A percentile compares a stretch with the other conserved stretches of the same genome.
Conservation (phyloP, 2,888 invertebrate species). For the Lepeophtheirus nordmannii region DNA sequence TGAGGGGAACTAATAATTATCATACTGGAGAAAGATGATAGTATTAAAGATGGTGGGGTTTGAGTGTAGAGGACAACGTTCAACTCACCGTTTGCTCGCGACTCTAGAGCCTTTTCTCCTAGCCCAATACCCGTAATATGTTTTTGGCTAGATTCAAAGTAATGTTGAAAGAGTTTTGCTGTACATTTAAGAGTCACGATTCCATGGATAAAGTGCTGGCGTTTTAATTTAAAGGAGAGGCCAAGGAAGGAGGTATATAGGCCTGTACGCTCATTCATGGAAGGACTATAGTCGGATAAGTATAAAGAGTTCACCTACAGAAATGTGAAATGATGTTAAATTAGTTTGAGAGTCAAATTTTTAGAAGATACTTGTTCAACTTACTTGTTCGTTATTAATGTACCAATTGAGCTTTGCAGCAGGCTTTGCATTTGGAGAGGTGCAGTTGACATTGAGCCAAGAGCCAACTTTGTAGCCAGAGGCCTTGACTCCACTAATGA, state of each 20-base stretch:
- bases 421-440: slow-evolving; percentile 59
- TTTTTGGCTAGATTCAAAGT: slow-evolving; percentile 26
- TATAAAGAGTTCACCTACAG: slow-evolving; percentile 8
- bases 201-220: slow-evolving; percentile 27
- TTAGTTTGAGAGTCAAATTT: neutral
- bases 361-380: neutral
- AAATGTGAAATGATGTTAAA: neutral
- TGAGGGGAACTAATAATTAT: too few relatives aligned
- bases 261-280: slow-evolving; percentile 24
- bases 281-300: slow-evolving; percentile 12
- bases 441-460: slow-evolving; percentile 56
- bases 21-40: too few relatives aligned
- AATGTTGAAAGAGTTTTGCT: slow-evolving; percentile 26
- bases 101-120: slow-evolving; percentile 21
- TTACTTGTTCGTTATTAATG: slow-evolving; percentile 46
- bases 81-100: slow-evolving; percentile 10
- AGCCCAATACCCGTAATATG: slow-evolving; percentile 5
- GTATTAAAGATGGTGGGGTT: too few relatives aligned
- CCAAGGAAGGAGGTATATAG: slow-evolving; percentile 27
- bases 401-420: slow-evolving; percentile 55
- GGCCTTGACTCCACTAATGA: slow-evolving; percentile 3
- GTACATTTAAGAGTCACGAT: slow-evolving; percentile 27
- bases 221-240: slow-evolving; percentile 25
- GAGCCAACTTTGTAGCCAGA: slow-evolving; percentile 56
- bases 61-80: too few relatives aligned